Evolutionary conservation across 2,888 invertebrate species (phyloP).

Genomic region (Lordiphosa andalusiaca): DNA sequence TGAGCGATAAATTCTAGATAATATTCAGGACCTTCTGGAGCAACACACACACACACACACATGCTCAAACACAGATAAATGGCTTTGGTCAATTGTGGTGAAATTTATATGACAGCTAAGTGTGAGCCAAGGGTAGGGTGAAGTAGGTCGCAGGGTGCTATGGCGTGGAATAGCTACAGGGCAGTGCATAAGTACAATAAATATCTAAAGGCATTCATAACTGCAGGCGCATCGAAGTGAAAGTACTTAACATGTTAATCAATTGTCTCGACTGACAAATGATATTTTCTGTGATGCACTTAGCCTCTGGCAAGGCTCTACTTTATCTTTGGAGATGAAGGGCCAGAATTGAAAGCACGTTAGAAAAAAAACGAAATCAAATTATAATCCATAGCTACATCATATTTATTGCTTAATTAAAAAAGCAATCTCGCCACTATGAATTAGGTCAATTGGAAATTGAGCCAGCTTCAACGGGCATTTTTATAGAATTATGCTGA

Average conservation of each 20-base stretch:
- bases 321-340: conserved; percentile 6
- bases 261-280: too few species aligned
- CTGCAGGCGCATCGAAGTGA: background rate
- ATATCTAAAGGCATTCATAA: background rate
- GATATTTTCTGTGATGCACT: background rate
- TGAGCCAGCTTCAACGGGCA: conserved; percentile 32
- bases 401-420: conserved; percentile 30
- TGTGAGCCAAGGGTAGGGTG: background rate
- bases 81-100: conserved; percentile 1
- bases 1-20: conserved; percentile 62
- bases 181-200: conserved; percentile 5
- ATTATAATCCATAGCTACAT: conserved; percentile 8
- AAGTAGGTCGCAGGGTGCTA: background rate
- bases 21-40: conserved; percentile 33
- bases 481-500: conserved; percentile 55
- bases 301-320: conserved; percentile 2
- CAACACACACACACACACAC: background rate
- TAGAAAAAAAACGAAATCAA: background rate
- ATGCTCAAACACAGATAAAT: background rate
- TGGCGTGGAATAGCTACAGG: background rate
- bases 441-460: conserved; percentile 47
- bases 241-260: background rate
- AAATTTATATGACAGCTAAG: background rate
- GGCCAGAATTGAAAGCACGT: background rate
- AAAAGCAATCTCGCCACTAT: conserved; percentile 28